These are phyloP conservation scores for Caenorhabditis sulstoni DNA, from an alignment of 2,888 invertebrate species.

Conservation along the genomic window DNA sequence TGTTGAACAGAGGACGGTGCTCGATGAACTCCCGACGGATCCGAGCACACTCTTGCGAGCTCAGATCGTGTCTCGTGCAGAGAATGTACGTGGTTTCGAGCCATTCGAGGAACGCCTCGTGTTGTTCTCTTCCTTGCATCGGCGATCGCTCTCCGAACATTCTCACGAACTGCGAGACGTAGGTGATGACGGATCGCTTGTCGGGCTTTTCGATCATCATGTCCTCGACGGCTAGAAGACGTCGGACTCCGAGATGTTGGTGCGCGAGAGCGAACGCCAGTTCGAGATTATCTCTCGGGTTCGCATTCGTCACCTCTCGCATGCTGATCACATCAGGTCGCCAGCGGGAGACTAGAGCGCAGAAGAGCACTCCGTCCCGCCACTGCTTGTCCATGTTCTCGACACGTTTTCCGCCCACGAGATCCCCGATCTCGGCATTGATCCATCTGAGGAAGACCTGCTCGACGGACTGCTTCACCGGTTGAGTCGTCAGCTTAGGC, in stretches of 20 bases:
- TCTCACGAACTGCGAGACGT: conserved; percentile 80
- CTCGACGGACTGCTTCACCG: conserved; percentile 72
- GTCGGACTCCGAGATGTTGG: conserved; percentile 74
- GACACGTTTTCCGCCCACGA: conserved; percentile 65
- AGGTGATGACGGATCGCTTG: conserved; percentile 80
- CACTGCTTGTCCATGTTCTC: conserved; percentile 80
- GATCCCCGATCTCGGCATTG: conserved; percentile 75
- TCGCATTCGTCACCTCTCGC: conserved; percentile 65
- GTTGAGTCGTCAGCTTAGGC: conserved; percentile 43
- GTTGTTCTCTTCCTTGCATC: conserved; percentile 66
- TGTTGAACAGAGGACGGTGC: conserved; percentile 70
- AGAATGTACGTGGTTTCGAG: conserved; percentile 62
- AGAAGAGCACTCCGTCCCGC: conserved; percentile 80
- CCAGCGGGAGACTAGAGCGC: conserved; percentile 78
- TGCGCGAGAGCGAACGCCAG: conserved; percentile 79
- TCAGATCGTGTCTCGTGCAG: conserved; percentile 46
- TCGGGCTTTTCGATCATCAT: conserved; percentile 79
- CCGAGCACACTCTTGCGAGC: conserved; percentile 64
- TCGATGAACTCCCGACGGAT: conserved; percentile 75
- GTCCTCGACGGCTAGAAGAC: conserved; percentile 77
- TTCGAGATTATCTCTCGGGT: conserved; percentile 77
- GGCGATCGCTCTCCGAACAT: conserved; percentile 68
- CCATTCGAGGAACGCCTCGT: conserved; percentile 66
- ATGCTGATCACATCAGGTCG: conserved; percentile 79
- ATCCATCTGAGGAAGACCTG: conserved; percentile 79